These are phyloP conservation scores for Drosophila mojavensis DNA, from an alignment of 1,140 invertebrate genomes.

Conservation along the genomic window DNA sequence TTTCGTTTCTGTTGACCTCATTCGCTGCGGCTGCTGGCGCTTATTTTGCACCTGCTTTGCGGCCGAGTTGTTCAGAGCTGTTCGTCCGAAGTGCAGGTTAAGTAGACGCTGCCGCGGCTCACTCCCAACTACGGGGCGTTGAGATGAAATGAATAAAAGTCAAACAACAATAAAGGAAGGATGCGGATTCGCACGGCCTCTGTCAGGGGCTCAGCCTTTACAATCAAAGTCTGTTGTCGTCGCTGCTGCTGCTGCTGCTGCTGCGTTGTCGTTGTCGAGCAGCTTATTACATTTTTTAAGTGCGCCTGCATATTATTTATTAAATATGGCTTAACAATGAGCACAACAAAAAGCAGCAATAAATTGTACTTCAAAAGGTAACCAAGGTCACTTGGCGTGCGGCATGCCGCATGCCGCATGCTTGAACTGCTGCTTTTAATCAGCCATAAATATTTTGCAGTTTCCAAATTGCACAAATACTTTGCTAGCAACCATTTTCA, in stretches of 20 bases:
- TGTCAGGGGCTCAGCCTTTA: slow-evolving; percentile 11
- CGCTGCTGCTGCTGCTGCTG: neutral
- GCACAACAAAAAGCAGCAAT: slow-evolving; percentile 21
- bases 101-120: slow-evolving; percentile 29
- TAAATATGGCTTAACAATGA: slow-evolving; percentile 23
- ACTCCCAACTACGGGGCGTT: neutral
- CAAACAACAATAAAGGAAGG: slow-evolving; percentile 13
- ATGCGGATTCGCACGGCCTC: slow-evolving; percentile 5
- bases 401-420: neutral
- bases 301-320: slow-evolving; percentile 66
- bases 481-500: slow-evolving; percentile 31
- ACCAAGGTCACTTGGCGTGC: slow-evolving; percentile 15
- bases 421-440: slow-evolving; percentile 36
- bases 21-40: slow-evolving; percentile 9
- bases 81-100: slow-evolving; percentile 34
- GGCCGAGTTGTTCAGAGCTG: slow-evolving; percentile 6
- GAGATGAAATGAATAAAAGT: slow-evolving; percentile 52
- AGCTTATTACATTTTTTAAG: slow-evolving; percentile 76
- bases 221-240: slow-evolving; percentile 9
- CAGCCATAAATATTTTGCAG: slow-evolving; percentile 48
- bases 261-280: slow-evolving; percentile 17
- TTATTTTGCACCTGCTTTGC: slow-evolving; percentile 29
- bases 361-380: slow-evolving; percentile 17
- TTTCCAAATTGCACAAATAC: slow-evolving; percentile 25
- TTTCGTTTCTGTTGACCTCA: slow-evolving; percentile 4